Conservation (phyloP, 1,140 invertebrate species). For the Hormaphis cornu region DNA sequence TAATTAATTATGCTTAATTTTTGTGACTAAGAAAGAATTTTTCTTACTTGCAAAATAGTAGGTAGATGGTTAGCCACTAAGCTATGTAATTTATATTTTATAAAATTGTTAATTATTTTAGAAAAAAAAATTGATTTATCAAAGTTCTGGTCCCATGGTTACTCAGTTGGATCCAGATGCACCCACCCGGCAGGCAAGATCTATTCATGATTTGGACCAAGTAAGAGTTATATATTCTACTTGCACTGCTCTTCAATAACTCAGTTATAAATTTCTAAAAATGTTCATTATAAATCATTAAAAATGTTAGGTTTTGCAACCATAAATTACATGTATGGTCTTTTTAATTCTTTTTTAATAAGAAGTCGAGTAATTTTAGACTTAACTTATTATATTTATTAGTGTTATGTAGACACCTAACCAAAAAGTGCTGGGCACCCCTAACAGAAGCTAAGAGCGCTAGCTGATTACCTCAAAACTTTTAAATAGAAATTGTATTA, state of each 20-base stretch:
- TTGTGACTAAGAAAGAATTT: not conserved
- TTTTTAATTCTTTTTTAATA: not conserved
- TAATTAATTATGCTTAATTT: not conserved
- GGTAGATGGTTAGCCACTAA: too few relatives aligned
- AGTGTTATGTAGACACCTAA: too few relatives aligned
- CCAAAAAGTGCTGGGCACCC: too few relatives aligned
- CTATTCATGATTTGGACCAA: conserved; percentile 76
- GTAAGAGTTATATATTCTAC: conserved; percentile 40
- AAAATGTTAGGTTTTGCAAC: not conserved
- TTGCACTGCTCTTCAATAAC: not conserved
- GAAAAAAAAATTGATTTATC: conserved; percentile 47
- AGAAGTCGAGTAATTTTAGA: too few relatives aligned
- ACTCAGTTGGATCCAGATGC: conserved; percentile 88
- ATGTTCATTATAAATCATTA: not conserved
- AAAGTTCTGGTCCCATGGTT: conserved; percentile 52
- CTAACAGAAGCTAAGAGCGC: too few relatives aligned
- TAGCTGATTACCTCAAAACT: too few relatives aligned
- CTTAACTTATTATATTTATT: too few relatives aligned
- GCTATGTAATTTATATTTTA: not conserved
- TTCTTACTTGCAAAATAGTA: too few relatives aligned
- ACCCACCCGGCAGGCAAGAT: conserved; percentile 63
- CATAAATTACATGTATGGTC: not conserved
- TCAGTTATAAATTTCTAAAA: not conserved
- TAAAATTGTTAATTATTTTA: conserved; percentile 8
- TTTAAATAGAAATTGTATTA: too few relatives aligned